Evolutionary conservation across 2,797 vertebrate genomes (phyloP).

Genomic region (Sylvia borin): DNA sequence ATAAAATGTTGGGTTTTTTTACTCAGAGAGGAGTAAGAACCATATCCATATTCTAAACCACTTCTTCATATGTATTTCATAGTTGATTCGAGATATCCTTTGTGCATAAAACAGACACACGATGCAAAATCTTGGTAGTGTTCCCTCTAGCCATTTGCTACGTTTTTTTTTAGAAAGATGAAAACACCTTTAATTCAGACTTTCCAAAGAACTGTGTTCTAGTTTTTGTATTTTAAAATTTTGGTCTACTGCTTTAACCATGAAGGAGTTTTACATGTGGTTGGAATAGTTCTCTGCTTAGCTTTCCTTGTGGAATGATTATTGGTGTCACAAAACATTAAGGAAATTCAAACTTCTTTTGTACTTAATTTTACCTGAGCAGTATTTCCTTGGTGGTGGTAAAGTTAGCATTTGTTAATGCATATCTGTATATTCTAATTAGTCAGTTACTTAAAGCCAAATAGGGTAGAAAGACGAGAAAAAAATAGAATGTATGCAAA

Average conservation of each 20-base stretch:
- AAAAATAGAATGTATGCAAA: slow-evolving; percentile 33
- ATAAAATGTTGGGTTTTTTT: background rate
- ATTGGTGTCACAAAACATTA: background rate
- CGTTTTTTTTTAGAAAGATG: background rate
- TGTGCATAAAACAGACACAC: background rate
- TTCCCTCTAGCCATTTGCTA: slow-evolving; percentile 26
- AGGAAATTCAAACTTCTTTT: background rate
- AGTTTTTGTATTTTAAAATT: slow-evolving; percentile 41
- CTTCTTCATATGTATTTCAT: background rate
- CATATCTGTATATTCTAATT: background rate
- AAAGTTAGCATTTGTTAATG: background rate
- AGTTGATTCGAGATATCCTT: slow-evolving; percentile 2
- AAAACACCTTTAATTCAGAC: slow-evolving; percentile 53
- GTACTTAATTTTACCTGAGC: background rate
- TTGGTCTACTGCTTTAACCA: background rate
- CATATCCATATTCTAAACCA: background rate
- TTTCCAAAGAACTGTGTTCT: slow-evolving; percentile 17
- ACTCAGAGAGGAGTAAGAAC: background rate
- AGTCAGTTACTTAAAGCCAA: background rate
- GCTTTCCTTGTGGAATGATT: background rate
- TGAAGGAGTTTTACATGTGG: background rate
- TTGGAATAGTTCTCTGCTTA: background rate
- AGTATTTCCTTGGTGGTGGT: background rate
- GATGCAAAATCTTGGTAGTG: background rate
- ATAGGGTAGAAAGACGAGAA: background rate